These are phyloP conservation scores for Alcedo atthis DNA, from an alignment of 2,797 vertebrate genomes.

Conservation along the genomic window DNA sequence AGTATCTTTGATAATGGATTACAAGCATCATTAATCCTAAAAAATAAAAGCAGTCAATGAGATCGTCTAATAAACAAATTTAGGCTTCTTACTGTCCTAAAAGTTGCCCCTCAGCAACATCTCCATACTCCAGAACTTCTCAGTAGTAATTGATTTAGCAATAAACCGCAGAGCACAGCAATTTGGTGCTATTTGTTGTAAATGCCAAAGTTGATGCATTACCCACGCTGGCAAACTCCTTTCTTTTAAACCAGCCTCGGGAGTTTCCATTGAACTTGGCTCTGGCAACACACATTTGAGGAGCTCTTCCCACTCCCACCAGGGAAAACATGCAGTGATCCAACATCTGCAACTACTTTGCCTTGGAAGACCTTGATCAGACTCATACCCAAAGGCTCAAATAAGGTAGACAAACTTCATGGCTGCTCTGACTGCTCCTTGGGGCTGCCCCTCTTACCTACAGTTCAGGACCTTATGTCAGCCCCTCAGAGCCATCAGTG, in stretches of 20 bases:
- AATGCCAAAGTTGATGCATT: neutral
- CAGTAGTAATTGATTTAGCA: slow-evolving; percentile 43
- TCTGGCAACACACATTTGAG: neutral
- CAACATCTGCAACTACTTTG: neutral
- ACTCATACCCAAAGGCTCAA: accelerated
- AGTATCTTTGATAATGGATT: neutral
- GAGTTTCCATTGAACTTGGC: neutral
- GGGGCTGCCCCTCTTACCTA: accelerated
- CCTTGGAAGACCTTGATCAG: neutral
- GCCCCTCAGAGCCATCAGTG: neutral
- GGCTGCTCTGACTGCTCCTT: neutral
- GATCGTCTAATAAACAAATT: neutral
- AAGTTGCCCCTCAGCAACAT: slow-evolving; percentile 14
- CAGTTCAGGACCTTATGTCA: neutral
- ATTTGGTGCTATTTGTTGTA: slow-evolving; percentile 3
- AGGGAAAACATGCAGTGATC: neutral
- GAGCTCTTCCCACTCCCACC: neutral
- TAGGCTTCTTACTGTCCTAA: neutral
- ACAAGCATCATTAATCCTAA: neutral
- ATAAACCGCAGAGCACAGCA: slow-evolving; percentile 1
- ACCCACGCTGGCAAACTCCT: neutral
- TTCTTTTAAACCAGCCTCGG: neutral
- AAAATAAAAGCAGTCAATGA: neutral
- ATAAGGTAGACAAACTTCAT: neutral
- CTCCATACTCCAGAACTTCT: slow-evolving; percentile 9